Conservation (phyloP, 2,113 vertebrate species). For the Bos taurus region ARS-UCD2.0 NC_037357.1:51730501-51731000, state of each 20-base stretch:
- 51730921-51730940: background rate
- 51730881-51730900: background rate
- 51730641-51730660: background rate
- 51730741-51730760: background rate
- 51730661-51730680: background rate
- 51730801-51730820: background rate
- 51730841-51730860: background rate
- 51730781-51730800: background rate
- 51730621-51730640: background rate
- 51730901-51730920: background rate
- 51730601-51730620: background rate
- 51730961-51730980: background rate
- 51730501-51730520: background rate
- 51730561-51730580: background rate
- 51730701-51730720: no score
- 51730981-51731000: background rate
- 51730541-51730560: background rate
- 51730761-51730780: background rate
- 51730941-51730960: background rate
- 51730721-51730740: background rate
- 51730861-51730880: background rate
- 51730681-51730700: background rate
- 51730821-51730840: background rate
- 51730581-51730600: background rate
- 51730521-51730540: background rate